phyloP scores from a whole-genome alignment of 2,888 invertebrate species.

The Spilosoma lubricipeda region DNA sequence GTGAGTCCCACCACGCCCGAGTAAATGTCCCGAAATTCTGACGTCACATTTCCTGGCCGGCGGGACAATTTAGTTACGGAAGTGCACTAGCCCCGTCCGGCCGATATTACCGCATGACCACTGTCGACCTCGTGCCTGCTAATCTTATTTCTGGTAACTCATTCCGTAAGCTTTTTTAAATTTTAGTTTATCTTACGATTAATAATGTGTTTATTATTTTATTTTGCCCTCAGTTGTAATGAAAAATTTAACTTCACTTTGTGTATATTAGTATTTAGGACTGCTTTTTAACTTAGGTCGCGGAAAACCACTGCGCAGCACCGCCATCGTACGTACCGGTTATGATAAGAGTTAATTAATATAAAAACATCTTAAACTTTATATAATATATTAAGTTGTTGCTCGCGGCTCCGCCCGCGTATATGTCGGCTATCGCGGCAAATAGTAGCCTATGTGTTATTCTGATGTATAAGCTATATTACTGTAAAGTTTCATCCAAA shows the following conservation, averaged over 20 bases:
- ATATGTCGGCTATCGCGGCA: too few species aligned
- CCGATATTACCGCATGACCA: conserved; percentile 53
- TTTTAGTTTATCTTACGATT: conserved; percentile 26
- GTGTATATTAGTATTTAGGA: not conserved
- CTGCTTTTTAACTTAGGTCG: not conserved
- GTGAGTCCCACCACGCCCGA: conserved; percentile 39
- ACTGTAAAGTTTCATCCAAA: too few species aligned
- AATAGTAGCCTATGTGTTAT: too few species aligned
- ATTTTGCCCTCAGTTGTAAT: not conserved
- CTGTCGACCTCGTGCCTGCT: conserved; percentile 52
- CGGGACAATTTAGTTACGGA: conserved; percentile 69
- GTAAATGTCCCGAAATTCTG: conserved; percentile 56
- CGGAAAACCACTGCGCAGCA: too few species aligned
- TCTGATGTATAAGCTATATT: too few species aligned
- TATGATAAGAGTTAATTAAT: too few species aligned
- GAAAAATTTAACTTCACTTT: not conserved
- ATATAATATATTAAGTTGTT: too few species aligned
- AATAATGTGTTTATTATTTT: conserved; percentile 6
- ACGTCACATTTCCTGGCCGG: conserved; percentile 57
- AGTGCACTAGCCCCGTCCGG: conserved; percentile 52
- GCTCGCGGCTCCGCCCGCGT: too few species aligned
- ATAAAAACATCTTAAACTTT: too few species aligned
- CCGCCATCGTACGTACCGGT: too few species aligned
- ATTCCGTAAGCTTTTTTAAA: conserved; percentile 43
- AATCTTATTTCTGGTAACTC: conserved; percentile 70